Conservation (phyloP, 1,140 invertebrate species). For the Myzus persicae region DNA sequence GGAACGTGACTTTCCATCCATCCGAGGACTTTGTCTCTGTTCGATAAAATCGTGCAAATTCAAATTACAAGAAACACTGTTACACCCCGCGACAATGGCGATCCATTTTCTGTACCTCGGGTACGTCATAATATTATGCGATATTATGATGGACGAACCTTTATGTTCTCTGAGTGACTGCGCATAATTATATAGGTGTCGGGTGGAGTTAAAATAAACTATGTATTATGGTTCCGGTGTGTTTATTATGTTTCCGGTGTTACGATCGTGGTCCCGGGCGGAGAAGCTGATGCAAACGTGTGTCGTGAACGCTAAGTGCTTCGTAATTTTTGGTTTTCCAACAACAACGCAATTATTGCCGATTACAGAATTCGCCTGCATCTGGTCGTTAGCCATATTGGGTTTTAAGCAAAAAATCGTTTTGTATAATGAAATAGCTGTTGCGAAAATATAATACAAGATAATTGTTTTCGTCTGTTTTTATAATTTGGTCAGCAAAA, state of each 20-base stretch:
- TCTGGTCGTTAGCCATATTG: neutral
- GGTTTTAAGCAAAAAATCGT: neutral
- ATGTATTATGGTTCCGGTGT: neutral
- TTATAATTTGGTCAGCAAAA: neutral
- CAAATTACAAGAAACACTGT: neutral
- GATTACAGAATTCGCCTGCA: neutral
- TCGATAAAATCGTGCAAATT: constrained; percentile 29
- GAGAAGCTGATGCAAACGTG: neutral
- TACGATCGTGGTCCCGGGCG: too few relatives aligned
- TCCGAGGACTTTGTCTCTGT: neutral
- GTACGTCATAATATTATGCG: neutral
- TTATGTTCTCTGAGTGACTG: neutral
- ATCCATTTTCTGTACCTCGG: neutral
- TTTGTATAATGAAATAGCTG: too few relatives aligned
- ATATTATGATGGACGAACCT: neutral
- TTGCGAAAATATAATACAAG: neutral
- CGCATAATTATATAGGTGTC: neutral
- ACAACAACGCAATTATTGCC: neutral
- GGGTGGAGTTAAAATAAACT: neutral
- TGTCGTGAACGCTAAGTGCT: neutral
- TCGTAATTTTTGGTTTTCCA: neutral
- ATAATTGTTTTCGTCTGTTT: neutral
- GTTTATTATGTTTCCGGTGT: neutral
- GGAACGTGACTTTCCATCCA: constrained; percentile 39
- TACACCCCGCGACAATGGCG: neutral